Evolutionary conservation across 2,888 invertebrate genomes (phyloP), one percentile per base, ranked within the genome.

Genomic region (Gasteruption jaculator): DNA sequence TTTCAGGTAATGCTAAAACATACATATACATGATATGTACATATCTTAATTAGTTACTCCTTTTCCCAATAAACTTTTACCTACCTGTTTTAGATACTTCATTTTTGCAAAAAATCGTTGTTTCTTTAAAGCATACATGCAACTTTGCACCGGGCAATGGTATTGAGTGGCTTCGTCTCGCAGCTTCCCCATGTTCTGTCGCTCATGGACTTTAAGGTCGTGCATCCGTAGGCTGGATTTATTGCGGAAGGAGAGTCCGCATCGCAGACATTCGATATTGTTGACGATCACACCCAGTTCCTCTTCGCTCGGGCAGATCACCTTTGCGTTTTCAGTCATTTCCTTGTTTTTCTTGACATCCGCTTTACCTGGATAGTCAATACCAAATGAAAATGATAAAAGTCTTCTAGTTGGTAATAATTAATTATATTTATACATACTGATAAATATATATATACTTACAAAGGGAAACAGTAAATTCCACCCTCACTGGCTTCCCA

Each of bases 31-130:
- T 15, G 40, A 18, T 2, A 26, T 10, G 30, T 26, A 30, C 33
- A 12, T 8, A 39, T 14, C 22, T 31, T n/a, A 15, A 20, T 26
- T 24, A 39, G 18, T 14, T 20, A 26, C 37, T 16, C 34, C 30
- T 5, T 8, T n/a, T 22, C 19, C 5, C 6, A 32, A 31, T 24
- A 22, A 24, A 7, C 1, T 7, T 29, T n/a, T 8, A 49, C 45
- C 46, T 45, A 71, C 72, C 64, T 72, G 72, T 42, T 71, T 72
- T 5, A 72, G 50, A 35, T 72, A 71, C 37, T 72, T 72, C 57
- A 68, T 63, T 16, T 58, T 59, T 2, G 54, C 59, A 45, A 72
- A 72, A 43, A 61, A 56, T 27, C 68, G 58, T 27, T 60, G 48
- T 1, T 62, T 62, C 20, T 56, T 53, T 2, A 49, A 43, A 2